phyloP scores from a whole-genome alignment of 2,113 vertebrate genomes.

The Nibea albiflora region DNA sequence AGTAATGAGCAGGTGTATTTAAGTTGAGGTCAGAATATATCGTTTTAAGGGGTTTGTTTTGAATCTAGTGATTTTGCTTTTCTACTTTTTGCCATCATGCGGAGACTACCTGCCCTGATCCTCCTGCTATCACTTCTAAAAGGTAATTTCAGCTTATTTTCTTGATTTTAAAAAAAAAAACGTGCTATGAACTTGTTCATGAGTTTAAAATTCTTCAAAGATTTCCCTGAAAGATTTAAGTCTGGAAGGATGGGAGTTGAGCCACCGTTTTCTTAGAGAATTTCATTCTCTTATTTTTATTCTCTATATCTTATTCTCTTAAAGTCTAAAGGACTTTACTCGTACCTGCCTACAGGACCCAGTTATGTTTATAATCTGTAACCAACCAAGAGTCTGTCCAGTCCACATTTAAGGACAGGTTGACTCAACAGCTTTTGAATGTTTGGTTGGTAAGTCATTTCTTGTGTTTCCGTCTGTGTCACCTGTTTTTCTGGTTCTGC shows the following conservation, averaged over 20 bases:
- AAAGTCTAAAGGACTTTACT: neutral
- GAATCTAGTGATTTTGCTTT: neutral
- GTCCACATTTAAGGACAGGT: neutral
- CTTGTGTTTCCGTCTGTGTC: conserved; percentile 64
- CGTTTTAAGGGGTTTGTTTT: too few relatives aligned
- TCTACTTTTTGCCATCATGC: conserved; percentile 60
- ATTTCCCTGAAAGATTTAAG: neutral
- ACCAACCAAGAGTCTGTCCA: too few relatives aligned
- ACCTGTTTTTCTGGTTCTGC: conserved; percentile 80
- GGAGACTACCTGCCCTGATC: conserved; percentile 34
- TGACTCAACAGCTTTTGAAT: conserved; percentile 6
- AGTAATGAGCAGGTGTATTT: neutral
- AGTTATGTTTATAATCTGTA: neutral
- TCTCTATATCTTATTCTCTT: too few relatives aligned
- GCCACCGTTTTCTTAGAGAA: neutral
- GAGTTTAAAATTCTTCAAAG: neutral
- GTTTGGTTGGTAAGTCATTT: conserved; percentile 69
- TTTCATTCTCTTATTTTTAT: neutral
- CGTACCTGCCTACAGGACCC: fast-evolving
- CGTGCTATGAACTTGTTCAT: fast-evolving
- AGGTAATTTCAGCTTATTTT: conserved; percentile 61
- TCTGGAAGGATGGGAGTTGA: neutral
- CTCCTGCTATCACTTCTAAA: conserved; percentile 67
- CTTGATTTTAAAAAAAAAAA: too few relatives aligned
- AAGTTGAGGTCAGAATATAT: neutral